These are phyloP conservation scores for Caenorhabditis elegans DNA, from an alignment of 1,140 invertebrate species.

Conservation along the genomic window DNA sequence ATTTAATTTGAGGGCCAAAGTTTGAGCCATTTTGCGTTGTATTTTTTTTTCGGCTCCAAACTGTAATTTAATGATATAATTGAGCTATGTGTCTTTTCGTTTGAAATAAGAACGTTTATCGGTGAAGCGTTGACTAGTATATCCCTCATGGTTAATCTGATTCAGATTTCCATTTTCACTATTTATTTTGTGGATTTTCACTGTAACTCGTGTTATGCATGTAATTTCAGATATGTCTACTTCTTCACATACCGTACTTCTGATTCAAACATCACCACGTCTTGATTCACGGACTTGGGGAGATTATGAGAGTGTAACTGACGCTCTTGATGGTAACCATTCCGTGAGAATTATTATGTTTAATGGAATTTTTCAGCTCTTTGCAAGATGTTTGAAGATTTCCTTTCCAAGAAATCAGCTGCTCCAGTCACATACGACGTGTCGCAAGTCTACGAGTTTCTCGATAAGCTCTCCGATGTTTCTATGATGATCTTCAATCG, in stretches of 20 bases:
- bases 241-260: slow-evolving; percentile 81
- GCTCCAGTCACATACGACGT: slow-evolving; percentile 97
- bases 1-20: no score
- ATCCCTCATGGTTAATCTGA: no score
- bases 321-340: slow-evolving; percentile 84
- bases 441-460: slow-evolving; percentile 92
- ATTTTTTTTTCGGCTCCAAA: no score
- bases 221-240: no score
- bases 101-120: no score
- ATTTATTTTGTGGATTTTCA: neutral
- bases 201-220: no score
- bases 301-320: slow-evolving; percentile 92
- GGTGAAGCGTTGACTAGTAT: no score
- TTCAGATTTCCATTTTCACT: no score
- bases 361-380: slow-evolving; percentile 68
- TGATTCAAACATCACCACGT: slow-evolving; percentile 84
- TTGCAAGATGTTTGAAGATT: slow-evolving; percentile 92
- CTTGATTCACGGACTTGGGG: slow-evolving; percentile 91
- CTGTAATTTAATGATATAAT: no score
- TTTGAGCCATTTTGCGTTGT: no score
- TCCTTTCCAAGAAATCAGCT: slow-evolving; percentile 72
- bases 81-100: no score
- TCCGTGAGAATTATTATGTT: no score
- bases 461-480: slow-evolving; percentile 89
- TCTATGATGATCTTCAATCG: slow-evolving; percentile 82